A percentile compares a stretch with the other conserved stretches of the same genome.
Conservation (phyloP, 2,113 vertebrate species). For the Hiodon tergisus region DNA sequence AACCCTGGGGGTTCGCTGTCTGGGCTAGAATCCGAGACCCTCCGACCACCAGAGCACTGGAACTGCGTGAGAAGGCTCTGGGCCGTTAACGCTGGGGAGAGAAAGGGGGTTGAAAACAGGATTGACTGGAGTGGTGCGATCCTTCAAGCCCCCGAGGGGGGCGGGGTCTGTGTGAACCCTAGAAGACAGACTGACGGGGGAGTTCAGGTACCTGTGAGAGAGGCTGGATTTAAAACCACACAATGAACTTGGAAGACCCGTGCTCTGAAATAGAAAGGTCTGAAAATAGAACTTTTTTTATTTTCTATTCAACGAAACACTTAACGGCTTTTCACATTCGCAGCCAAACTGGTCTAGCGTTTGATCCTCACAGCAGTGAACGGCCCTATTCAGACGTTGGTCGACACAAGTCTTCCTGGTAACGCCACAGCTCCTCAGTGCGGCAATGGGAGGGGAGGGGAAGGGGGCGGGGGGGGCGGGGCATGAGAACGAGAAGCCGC, state of each 20-base stretch:
- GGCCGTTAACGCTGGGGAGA: slow-evolving; percentile 15
- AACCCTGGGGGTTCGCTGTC: too few species aligned
- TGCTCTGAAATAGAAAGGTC: neutral
- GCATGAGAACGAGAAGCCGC: slow-evolving; percentile 19
- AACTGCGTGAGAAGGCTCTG: slow-evolving; percentile 3
- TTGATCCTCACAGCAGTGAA: too few species aligned
- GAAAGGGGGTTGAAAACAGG: neutral
- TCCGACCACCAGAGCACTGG: neutral
- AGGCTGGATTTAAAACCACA: neutral
- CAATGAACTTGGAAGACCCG: neutral
- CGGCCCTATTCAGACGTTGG: too few species aligned
- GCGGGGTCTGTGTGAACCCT: neutral
- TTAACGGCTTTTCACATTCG: too few species aligned
- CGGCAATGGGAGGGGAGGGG: neutral
- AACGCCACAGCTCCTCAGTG: neutral
- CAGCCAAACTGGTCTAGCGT: too few species aligned
- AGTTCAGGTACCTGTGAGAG: slow-evolving; percentile 1
- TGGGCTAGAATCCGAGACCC: neutral
- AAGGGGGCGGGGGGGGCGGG: neutral
- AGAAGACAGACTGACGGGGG: slow-evolving; percentile 14
- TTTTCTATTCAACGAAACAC: too few species aligned
- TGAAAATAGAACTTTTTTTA: neutral
- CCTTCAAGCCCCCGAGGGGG: too few species aligned
- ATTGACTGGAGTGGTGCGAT: too few species aligned
- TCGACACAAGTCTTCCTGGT: neutral